Percentiles rank a stretch among this genome's conserved stretches.
These are phyloP conservation scores for Hyperoplus lanceolatus DNA, from an alignment of 2,797 vertebrate species.

Conservation along the genomic window DNA sequence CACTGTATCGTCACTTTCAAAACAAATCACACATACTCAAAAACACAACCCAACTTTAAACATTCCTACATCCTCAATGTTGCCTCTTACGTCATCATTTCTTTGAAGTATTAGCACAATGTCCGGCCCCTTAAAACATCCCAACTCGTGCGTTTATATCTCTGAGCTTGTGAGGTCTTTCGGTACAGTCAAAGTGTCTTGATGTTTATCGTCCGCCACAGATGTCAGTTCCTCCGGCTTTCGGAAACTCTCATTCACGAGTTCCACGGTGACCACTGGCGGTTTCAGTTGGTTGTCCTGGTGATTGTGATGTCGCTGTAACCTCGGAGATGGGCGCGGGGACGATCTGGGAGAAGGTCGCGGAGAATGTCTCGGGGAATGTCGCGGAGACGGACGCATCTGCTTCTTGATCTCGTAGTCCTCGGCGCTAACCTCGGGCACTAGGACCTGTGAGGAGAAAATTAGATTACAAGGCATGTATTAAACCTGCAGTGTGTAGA, in stretches of 20 bases:
- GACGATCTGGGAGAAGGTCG: constrained; percentile 21
- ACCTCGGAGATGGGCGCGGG: background rate
- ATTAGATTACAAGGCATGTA: too few relatives aligned
- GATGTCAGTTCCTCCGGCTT: constrained; percentile 24
- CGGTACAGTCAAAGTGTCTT: constrained; percentile 39
- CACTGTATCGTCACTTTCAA: background rate
- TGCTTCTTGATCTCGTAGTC: constrained; percentile 87
- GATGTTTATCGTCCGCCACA: constrained; percentile 29
- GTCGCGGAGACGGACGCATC: constrained; percentile 32
- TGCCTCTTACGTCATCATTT: background rate
- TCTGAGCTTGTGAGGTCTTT: constrained; percentile 12
- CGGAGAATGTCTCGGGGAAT: constrained; percentile 21
- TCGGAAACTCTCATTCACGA: constrained; percentile 40
- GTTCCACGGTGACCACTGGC: constrained; percentile 64
- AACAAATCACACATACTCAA: background rate
- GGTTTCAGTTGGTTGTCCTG: constrained; percentile 49
- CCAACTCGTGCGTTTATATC: background rate
- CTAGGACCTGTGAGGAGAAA: too few relatives aligned
- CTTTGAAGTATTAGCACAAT: too few relatives aligned
- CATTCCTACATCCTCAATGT: background rate
- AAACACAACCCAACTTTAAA: background rate
- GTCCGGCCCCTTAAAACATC: background rate
- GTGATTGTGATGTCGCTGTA: constrained; percentile 16
- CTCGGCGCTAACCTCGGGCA: constrained; percentile 91
- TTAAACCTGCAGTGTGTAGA: too few relatives aligned